Percentiles rank a stretch among this genome's conserved stretches.
phyloP scores from a whole-genome alignment of 2,888 invertebrate genomes.

The Plebejus argus region DNA sequence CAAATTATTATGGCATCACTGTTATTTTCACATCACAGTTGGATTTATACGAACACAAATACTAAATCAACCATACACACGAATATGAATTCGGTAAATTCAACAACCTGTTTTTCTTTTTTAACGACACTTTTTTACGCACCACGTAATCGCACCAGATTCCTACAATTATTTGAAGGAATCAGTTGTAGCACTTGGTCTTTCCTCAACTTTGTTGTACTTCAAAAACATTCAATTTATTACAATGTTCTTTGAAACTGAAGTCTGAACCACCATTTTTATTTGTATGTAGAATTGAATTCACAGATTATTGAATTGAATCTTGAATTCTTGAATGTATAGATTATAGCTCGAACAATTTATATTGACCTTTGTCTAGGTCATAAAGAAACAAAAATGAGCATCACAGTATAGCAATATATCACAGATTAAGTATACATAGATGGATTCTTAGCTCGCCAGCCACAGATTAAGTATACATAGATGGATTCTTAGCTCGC shows the following conservation, averaged over 20 bases:
- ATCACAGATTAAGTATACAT: too few relatives aligned
- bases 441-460: too few relatives aligned
- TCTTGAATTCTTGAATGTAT: conserved; percentile 54
- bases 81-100: conserved; percentile 74
- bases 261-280: conserved; percentile 80
- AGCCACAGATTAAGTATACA: too few relatives aligned
- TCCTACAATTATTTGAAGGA: conserved; percentile 48
- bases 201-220: conserved; percentile 48
- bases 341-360: conserved; percentile 40
- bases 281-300: conserved; percentile 68
- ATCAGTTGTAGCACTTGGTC: conserved; percentile 51
- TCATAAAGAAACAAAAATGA: conserved; percentile 3
- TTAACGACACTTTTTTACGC: conserved; percentile 66
- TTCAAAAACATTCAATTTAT: conserved; percentile 54
- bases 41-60: conserved; percentile 27
- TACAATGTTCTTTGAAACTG: conserved; percentile 64
- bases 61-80: conserved; percentile 52
- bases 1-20: conserved; percentile 22
- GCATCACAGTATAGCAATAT: too few relatives aligned
- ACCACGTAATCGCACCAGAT: conserved; percentile 64
- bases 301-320: conserved; percentile 64
- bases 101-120: conserved; percentile 80
- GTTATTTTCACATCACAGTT: conserved; percentile 24
- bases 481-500: too few relatives aligned
- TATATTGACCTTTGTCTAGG: conserved; percentile 29